Conservation (phyloP, 2,113 vertebrate species). For the Kobus ellipsiprymnus region DNA sequence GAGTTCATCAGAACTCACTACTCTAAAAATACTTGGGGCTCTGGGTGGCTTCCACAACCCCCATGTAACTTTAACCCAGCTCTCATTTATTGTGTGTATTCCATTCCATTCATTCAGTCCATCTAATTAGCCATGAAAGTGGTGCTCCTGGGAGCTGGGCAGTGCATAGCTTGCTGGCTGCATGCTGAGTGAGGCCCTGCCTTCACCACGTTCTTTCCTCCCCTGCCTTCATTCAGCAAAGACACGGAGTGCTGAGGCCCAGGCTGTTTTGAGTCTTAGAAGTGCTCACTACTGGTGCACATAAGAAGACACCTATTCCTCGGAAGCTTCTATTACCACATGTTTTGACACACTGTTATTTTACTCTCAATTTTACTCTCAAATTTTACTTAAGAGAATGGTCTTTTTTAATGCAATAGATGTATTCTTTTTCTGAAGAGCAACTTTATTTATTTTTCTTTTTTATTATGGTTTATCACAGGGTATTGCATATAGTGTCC, state of each 20-base stretch:
- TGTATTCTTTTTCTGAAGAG: neutral
- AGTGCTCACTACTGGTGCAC: neutral
- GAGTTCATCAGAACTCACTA: neutral
- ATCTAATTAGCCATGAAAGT: neutral
- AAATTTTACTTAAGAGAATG: neutral
- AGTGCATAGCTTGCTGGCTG: neutral
- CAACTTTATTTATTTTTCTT: neutral
- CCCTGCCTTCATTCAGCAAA: neutral
- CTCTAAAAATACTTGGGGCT: neutral
- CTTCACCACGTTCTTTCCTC: neutral
- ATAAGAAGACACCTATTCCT: neutral
- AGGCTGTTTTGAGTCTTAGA: neutral
- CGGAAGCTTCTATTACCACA: neutral
- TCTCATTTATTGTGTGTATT: neutral
- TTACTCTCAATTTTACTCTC: neutral
- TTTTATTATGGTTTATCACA: neutral
- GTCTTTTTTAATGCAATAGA: neutral
- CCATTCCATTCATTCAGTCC: neutral
- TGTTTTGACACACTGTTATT: neutral
- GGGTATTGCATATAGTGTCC: neutral
- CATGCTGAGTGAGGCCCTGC: neutral
- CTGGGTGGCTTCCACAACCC: neutral
- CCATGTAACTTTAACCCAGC: neutral
- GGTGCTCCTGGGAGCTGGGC: neutral
- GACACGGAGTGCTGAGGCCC: neutral